A percentile compares a stretch with the other conserved stretches of the same genome.
Evolutionary conservation across 2,113 vertebrate species (phyloP).

Genomic region (Leuciscus idus): DNA sequence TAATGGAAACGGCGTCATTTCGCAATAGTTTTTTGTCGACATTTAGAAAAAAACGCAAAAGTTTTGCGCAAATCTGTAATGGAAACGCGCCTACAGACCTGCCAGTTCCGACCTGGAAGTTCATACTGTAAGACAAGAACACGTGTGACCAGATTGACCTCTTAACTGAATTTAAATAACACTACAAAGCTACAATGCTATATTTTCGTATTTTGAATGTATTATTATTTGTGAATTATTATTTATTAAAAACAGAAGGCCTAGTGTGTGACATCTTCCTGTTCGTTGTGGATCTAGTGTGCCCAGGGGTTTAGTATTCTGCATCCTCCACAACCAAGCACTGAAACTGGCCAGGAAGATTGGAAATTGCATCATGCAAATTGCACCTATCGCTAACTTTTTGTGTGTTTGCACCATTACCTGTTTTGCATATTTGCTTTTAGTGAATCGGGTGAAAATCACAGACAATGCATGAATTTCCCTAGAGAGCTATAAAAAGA

Average conservation of each 20-base stretch:
- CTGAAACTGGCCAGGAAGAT: not conserved
- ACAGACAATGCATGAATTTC: not conserved
- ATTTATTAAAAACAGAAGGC: too few species aligned
- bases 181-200: not conserved
- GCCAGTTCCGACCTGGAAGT: not conserved
- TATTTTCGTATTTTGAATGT: not conserved
- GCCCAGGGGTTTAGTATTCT: not conserved
- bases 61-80: too few species aligned
- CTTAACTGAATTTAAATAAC: not conserved
- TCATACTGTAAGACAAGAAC: not conserved
- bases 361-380: not conserved
- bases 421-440: slow-evolving; percentile 7
- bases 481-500: not conserved
- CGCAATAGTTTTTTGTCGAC: too few species aligned
- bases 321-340: not conserved
- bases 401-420: not conserved
- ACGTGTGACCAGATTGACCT: not conserved
- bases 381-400: not conserved
- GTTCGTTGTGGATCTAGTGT: not conserved
- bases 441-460: not conserved
- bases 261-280: too few species aligned
- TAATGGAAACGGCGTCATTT: too few species aligned
- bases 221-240: too few species aligned
- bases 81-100: not conserved
- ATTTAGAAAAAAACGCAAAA: too few species aligned